Evolutionary conservation across 2,888 invertebrate species (phyloP), one percentile per base, ranked within the genome.

Genomic region (Drosophila sordidapex): DNA sequence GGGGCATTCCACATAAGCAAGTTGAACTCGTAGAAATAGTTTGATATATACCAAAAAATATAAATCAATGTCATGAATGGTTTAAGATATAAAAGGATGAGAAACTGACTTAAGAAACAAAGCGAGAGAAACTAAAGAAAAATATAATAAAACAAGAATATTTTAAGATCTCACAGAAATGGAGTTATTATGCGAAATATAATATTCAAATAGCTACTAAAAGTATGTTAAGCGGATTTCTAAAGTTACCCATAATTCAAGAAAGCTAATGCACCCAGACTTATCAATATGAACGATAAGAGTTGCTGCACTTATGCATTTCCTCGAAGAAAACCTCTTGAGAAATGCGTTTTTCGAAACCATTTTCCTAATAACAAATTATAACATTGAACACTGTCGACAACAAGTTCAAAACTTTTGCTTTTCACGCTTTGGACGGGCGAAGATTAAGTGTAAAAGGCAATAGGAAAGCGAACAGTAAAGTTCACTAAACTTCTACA

Each of bases 401-500:
- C 82, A 13, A 27, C 67, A 73, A 68, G 71, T 67, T 70, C 43
- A 73, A 75, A 78, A 83, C 87, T 87, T 89, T 87, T 84, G 89
- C 84, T 87, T 89, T 85, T 86, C 67, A 77, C 63, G 72, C 73
- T 63, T 60, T 29, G 48, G n/a, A 2, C 63, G n/a, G 13, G 36
- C 62, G 48, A 62, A 63, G 56, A 59, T 71, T 58, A 58, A 67
- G 59, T 67, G 56, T 52, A 76, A 66, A 73, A 54, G 56, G 80
- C 73, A 70, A 73, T 72, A 60, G 77, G 75, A 82, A 82, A 70
- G n/a, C 51, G 48, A 81, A 70, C 65, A 63, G 79, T 71, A 79
- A 71, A 90, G 87, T 87, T 87, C 87, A 90, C 74, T 90, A 88
- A 87, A 87, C 87, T 87, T 88, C 74, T 70, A 74, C 86, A 79